Conservation (phyloP, 1,140 invertebrate species). For the Philaenus spumarius region DNA sequence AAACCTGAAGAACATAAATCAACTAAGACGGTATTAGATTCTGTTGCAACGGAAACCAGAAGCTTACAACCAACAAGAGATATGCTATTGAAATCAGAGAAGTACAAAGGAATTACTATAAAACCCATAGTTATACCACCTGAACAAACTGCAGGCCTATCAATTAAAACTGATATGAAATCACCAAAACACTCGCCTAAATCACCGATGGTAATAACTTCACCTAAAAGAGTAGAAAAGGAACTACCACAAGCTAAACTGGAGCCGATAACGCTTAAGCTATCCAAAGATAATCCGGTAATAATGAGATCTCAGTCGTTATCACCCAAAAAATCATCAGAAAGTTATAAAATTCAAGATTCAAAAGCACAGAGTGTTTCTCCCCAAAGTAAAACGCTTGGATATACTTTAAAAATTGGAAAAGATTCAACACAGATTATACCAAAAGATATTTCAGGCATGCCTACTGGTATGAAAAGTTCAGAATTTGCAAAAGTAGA, state of each 20-base stretch:
- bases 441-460: constrained; percentile 17
- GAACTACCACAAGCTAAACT: constrained; percentile 8
- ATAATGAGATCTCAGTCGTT: constrained; percentile 15
- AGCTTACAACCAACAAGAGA: no score
- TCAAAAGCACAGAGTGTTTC: constrained; percentile 6
- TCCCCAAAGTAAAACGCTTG: constrained; percentile 22
- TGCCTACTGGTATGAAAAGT: background rate
- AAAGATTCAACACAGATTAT: constrained; percentile 24
- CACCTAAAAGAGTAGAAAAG: constrained; percentile 5
- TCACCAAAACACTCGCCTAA: no score
- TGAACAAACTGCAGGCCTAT: no score
- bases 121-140: no score
- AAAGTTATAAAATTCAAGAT: background rate
- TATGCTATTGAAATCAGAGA: no score
- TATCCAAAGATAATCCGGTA: constrained; percentile 22
- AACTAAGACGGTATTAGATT: no score
- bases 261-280: constrained; percentile 24
- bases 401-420: constrained; percentile 25
- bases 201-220: background rate
- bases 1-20: no score
- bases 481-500: constrained; percentile 4
- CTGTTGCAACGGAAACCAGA: no score
- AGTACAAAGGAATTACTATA: no score
- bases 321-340: constrained; percentile 14
- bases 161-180: no score